Base-by-base conservation (phyloP, 2,888 invertebrate species). In the Ophonus ardosiacus region DNA sequence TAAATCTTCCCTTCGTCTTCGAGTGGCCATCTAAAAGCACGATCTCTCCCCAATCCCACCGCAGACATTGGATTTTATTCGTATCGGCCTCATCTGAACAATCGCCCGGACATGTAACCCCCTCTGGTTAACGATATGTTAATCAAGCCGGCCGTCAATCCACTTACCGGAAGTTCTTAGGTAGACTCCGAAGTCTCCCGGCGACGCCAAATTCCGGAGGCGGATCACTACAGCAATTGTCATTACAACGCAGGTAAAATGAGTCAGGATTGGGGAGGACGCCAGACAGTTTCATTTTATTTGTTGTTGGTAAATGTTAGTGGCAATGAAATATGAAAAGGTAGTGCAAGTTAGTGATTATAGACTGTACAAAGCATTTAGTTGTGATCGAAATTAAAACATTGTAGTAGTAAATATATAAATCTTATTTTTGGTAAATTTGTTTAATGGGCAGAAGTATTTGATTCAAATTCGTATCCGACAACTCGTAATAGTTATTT, bases 131-230 rank as follows among this genome's bases (percentile, higher is more conserved):
- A 63, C 81, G 81, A 81, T 81, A 81, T 81, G 81, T 81, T 81
- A 81, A 81, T 40, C 81, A 65, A 31, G 43, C 40, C 31, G 65
- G 65, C 63, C 51, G 61, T 63, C 63, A 61, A 81, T 81, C 81
- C 81, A 81, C 81, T 81, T 81, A 81, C 81, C 61, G 80, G 80
- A 80, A 80, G 80, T 80, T 63, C 43, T 61, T 80, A 61, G 24
- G 43, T 51, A 13, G 43, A 0, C 43, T 51, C 78, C 21, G 71
- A 43, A 71, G 17, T 31, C 57, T 6, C 24, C 5, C 15, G 4
- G 38, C 0, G 40, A 40, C 15, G 21, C 57, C 79, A 1, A 38
- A 38, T 10, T 57, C 57, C 40, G 40, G 65, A 51, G 43, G 6
- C 17, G 63, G 40, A 65, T 81, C 61, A 81, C 65, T 81, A 65